A percentile compares a stretch with the other conserved stretches of the same genome.
Evolutionary conservation across 2,113 vertebrate genomes (phyloP).

Genomic region (Eretmochelys imbricata): DNA sequence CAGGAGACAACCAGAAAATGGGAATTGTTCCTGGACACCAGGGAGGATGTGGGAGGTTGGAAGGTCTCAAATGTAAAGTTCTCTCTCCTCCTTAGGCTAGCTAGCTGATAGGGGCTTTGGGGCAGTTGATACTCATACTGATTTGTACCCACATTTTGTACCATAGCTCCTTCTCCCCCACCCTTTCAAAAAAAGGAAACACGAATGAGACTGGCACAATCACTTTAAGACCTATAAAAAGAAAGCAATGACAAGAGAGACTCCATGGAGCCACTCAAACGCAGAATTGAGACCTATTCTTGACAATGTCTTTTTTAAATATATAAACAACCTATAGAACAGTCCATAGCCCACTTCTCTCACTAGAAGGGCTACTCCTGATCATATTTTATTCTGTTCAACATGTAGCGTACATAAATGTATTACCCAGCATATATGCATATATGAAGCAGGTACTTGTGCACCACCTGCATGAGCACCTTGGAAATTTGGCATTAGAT

Average conservation of each 20-base stretch:
- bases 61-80: background rate
- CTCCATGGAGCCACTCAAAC: background rate
- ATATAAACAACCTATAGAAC: background rate
- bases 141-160: background rate
- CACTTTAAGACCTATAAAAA: background rate
- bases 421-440: no score
- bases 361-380: background rate
- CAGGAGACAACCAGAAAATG: background rate
- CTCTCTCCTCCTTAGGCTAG: background rate
- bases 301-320: background rate
- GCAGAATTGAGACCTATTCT: background rate
- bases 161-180: background rate
- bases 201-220: background rate
- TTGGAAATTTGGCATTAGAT: no score
- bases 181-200: background rate
- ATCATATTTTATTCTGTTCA: background rate
- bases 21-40: background rate
- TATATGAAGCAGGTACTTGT: no score
- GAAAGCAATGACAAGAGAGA: background rate
- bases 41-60: background rate
- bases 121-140: background rate
- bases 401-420: background rate
- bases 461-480: no score
- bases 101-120: background rate
- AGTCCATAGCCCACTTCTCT: background rate